Evolutionary conservation across 2,797 vertebrate genomes (phyloP).

Genomic region (Thalassophryne amazonica): DNA sequence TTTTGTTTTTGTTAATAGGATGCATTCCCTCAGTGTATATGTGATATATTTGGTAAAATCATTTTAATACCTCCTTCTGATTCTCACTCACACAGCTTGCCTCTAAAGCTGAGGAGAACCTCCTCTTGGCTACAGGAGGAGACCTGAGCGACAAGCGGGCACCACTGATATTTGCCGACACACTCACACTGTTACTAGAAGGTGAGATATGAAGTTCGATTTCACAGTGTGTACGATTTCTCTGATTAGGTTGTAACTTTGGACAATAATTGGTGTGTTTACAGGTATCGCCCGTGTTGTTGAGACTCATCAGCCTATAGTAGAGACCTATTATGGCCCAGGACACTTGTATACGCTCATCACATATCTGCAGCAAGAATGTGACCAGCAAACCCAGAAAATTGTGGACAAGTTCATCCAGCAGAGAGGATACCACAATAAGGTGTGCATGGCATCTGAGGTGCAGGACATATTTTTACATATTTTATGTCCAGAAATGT

Average conservation of each 20-base stretch:
- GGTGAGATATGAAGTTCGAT: conserved; percentile 67
- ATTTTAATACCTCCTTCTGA: no score
- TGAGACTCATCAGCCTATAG: conserved; percentile 96
- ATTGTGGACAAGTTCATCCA: conserved; percentile 94
- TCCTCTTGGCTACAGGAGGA: conserved; percentile 86
- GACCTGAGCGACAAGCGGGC: conserved; percentile 90
- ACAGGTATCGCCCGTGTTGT: conserved; percentile 93
- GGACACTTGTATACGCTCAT: conserved; percentile 91
- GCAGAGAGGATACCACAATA: conserved; percentile 91
- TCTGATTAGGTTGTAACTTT: neutral
- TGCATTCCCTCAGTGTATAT: no score
- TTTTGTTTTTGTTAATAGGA: no score
- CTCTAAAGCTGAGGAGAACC: conserved; percentile 93
- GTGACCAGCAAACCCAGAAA: conserved; percentile 91
- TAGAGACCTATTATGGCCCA: conserved; percentile 96
- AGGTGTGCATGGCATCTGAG: conserved; percentile 71
- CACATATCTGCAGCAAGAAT: conserved; percentile 93
- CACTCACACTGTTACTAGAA: conserved; percentile 93
- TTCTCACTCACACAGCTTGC: conserved; percentile 87
- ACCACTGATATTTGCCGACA: conserved; percentile 91
- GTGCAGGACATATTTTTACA: neutral
- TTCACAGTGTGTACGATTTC: neutral
- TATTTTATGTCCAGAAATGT: neutral
- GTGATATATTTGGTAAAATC: no score
- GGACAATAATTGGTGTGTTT: no score